These are phyloP conservation scores for Ceriagrion tenellum DNA, from an alignment of 2,888 invertebrate genomes.

Conservation along the genomic window DNA sequence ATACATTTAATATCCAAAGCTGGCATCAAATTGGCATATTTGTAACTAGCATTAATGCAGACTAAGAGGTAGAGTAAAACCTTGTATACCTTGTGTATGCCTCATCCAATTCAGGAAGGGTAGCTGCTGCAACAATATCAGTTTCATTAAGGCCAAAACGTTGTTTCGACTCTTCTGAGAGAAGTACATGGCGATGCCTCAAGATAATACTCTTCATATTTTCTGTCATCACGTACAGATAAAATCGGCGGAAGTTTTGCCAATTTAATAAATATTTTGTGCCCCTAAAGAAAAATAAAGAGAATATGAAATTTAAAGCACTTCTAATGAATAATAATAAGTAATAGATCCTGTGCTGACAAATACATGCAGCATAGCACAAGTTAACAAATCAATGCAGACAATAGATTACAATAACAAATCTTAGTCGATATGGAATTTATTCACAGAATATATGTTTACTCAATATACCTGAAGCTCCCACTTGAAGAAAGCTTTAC, in stretches of 20 bases:
- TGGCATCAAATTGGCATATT: not conserved
- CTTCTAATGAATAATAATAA: too few species aligned
- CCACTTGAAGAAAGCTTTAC: too few species aligned
- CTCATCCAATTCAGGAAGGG: conserved; percentile 92
- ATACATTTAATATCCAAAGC: too few species aligned
- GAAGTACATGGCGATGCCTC: conserved; percentile 88
- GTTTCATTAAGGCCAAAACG: conserved; percentile 87
- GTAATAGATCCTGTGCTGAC: too few species aligned
- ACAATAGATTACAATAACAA: too few species aligned
- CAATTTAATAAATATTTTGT: conserved; percentile 90
- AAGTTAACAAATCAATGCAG: too few species aligned
- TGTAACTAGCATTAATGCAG: not conserved
- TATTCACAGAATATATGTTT: too few species aligned
- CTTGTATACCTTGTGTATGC: conserved; percentile 86
- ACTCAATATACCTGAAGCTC: too few species aligned
- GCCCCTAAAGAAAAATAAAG: conserved; percentile 80
- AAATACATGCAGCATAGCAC: too few species aligned
- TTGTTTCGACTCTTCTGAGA: conserved; percentile 86
- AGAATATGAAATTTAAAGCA: too few species aligned
- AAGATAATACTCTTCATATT: conserved; percentile 93
- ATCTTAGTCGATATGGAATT: too few species aligned
- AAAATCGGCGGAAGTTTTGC: conserved; percentile 93
- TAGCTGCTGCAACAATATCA: conserved; percentile 91
- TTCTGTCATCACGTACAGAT: conserved; percentile 95
- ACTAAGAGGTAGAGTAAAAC: not conserved